A percentile compares a stretch with the other conserved stretches of the same genome.
Evolutionary conservation across 1,140 invertebrate species (phyloP).

Genomic region (Trialeurodes vaporariorum): DNA sequence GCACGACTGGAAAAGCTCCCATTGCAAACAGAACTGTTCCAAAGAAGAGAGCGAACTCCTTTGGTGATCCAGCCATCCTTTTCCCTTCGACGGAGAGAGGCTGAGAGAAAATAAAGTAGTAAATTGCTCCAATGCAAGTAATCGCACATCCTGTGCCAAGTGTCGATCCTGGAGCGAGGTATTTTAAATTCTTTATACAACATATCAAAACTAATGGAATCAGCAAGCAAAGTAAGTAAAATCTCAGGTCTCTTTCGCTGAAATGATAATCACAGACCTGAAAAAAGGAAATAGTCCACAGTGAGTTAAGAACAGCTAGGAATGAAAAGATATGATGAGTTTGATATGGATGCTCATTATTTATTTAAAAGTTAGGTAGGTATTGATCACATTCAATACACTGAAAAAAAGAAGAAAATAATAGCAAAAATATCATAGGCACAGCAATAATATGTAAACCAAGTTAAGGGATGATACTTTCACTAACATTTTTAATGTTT

Average conservation of each 20-base stretch:
- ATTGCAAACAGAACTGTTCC: conserved; percentile 14
- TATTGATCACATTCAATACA: too few species aligned
- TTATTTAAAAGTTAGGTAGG: too few species aligned
- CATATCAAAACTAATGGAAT: conserved; percentile 25
- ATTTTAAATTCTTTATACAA: conserved; percentile 33
- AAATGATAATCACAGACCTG: conserved; percentile 19
- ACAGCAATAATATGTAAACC: too few species aligned
- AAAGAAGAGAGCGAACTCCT: conserved; percentile 11
- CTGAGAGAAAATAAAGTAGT: conserved; percentile 28
- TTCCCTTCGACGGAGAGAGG: neutral
- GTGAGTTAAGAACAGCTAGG: too few species aligned
- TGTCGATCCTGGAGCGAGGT: conserved; percentile 37
- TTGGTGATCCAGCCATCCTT: neutral
- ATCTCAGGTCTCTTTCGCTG: neutral
- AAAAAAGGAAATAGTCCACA: too few species aligned
- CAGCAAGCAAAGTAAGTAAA: conserved; percentile 19
- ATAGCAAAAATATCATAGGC: too few species aligned
- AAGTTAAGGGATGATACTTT: too few species aligned
- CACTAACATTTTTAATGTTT: too few species aligned
- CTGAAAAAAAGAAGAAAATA: too few species aligned
- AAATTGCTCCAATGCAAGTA: conserved; percentile 29
- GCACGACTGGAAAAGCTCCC: conserved; percentile 2
- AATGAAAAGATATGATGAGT: too few species aligned
- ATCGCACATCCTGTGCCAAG: conserved; percentile 36
- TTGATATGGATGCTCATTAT: too few species aligned